Evolutionary conservation across 1,140 invertebrate genomes (phyloP), one percentile per base, ranked within the genome.

Genomic region (Sweltsa coloradensis): DNA sequence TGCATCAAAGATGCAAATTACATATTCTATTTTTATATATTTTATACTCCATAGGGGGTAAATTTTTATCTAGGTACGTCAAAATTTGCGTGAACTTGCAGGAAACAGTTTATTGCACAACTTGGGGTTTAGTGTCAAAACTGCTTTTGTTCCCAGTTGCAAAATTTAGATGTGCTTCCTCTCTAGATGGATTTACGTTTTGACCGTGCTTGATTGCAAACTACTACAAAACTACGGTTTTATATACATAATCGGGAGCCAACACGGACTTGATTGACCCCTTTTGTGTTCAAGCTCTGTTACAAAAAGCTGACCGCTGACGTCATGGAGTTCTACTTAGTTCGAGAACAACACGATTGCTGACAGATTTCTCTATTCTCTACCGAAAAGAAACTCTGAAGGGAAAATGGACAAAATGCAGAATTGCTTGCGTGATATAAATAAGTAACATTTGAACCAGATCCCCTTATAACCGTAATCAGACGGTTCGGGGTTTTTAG

Each of bases 251-350:
- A n/a, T n/a, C n/a, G n/a, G n/a, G n/a, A n/a, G n/a, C n/a, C n/a
- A n/a, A n/a, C n/a, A n/a, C n/a, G n/a, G n/a, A n/a, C n/a, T n/a
- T n/a, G n/a, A n/a, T n/a, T n/a, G n/a, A 41, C 39, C n/a, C n/a
- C n/a, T n/a, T n/a, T 45, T 46, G 39, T 50, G 47, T 61, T 67
- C 47, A 51, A 69, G 67, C 27, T 44, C 58, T 18, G 62, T 54
- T 3, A n/a, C n/a, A 66, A 62, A 37, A 64, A 66, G 53, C 47
- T 69, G n/a, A 50, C 46, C 18, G 62, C 66, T 11, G 47, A 53
- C 3, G 57, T 51, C 22, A 60, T 68, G 45, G 67, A 68, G 44
- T 69, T 67, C 53, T 68, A 65, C 49, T 57, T 54, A 27, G 51
- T 58, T n/a, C 1, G 40, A 52, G 16, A 55, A 59, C 26, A 34